Base-by-base conservation (phyloP, 2,113 vertebrate genomes). In the Natator depressus region DNA sequence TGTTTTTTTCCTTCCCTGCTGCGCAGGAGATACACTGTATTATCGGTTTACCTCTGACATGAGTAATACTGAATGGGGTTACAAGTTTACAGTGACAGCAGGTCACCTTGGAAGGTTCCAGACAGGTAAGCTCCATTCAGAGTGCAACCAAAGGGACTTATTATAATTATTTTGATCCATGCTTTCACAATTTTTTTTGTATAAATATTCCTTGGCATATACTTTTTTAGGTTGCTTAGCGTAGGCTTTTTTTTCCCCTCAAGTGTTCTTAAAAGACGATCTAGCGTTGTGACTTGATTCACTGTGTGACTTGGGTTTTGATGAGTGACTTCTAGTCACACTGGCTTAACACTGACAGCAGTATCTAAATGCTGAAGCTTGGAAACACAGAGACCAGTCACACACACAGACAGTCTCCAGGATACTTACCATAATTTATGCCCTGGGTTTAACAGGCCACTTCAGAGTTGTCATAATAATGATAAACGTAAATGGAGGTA, bases 61-160 rank as follows among this genome's bases (percentile, higher is more conserved):
- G 99, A 99, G 99, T 97, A 99, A 99, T 98, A 99, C 99, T 0
- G 99, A 99, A 96, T 99, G 99, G 99, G 99, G 99, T 82, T 99
- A 99, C 90, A 99, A 98, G 97, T 99, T 99, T 96, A 99, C 99
- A 3, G 99, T 99, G 59, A 99, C 99, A 1, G 99, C 99, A 5
- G 99, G 99, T 49, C 99, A 99, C 95, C 98, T 99, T 80, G 99
- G 99, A 10, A 98, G 99, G 51, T 99, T 99, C 97, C 99, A 99
- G 97, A 99, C 99, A 98, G 99, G 99, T 99, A 59, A 95, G 98
- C 91, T 4, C 35, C 57, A 9, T 35, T 85, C 69, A 50, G 65
- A 76, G 51, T 47, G 0, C 2, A 1, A 17, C 14, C 24, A 22
- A 85, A 93, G 90, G 3, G 17, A 17, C 19, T 7, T 78, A n/a